A percentile compares a stretch with the other conserved stretches of the same genome.
Conservation (phyloP, 2,888 invertebrate species). For the Flexamia atlantica region DNA sequence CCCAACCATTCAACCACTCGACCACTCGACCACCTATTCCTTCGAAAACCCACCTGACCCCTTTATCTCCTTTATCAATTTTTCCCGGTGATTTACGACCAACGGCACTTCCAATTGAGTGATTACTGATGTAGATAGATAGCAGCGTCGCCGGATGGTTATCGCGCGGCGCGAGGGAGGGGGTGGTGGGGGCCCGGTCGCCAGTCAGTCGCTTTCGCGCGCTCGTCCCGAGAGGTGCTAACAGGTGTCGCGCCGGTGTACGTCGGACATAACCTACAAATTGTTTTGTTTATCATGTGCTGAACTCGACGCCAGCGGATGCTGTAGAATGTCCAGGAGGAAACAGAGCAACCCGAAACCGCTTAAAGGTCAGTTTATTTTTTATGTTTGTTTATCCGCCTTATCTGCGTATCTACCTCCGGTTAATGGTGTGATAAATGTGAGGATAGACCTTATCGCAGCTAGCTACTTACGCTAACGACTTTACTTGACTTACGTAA, state of each 20-base stretch:
- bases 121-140: conserved; percentile 63
- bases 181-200: conserved; percentile 23
- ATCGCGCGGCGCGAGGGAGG: conserved; percentile 38
- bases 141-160: conserved; percentile 57
- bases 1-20: too few species aligned
- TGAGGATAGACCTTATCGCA: conserved; percentile 18
- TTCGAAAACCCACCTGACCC: conserved; percentile 34
- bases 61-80: conserved; percentile 50
- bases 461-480: conserved; percentile 51
- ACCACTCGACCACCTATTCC: background rate
- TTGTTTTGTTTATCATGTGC: conserved; percentile 50
- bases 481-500: conserved; percentile 10
- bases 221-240: conserved; percentile 33
- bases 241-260: conserved; percentile 29
- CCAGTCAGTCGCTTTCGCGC: conserved; percentile 60
- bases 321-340: conserved; percentile 88
- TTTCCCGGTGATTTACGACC: conserved; percentile 52
- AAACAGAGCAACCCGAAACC: conserved; percentile 98
- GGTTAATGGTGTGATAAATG: conserved; percentile 45
- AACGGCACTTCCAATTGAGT: conserved; percentile 61
- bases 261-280: conserved; percentile 61
- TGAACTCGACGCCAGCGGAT: conserved; percentile 47
- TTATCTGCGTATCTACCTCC: background rate
- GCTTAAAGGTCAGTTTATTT: conserved; percentile 85
- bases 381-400: background rate